Evolutionary conservation across 2,888 invertebrate species (phyloP).

Genomic region (Eueremaeus valkanovi): DNA sequence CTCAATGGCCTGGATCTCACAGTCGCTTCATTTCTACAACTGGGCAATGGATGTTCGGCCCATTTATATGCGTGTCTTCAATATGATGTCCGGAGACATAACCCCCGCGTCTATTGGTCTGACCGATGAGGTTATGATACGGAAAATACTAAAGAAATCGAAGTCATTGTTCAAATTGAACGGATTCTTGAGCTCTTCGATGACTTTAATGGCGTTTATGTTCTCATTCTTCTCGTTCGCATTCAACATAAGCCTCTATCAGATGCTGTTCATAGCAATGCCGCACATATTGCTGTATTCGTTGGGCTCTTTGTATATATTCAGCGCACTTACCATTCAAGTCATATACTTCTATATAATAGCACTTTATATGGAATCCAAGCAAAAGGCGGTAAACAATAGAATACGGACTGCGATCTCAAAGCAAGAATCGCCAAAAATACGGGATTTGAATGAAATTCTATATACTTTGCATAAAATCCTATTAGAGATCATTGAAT

Average conservation of each 20-base stretch:
- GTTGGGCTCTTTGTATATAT: neutral
- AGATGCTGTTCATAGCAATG: neutral
- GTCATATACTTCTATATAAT: slow-evolving; percentile 29
- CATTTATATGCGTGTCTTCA: slow-evolving; percentile 17
- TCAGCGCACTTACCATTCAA: slow-evolving; percentile 3
- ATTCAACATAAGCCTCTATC: neutral
- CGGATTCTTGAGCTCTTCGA: neutral
- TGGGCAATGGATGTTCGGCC: neutral
- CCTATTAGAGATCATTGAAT: neutral
- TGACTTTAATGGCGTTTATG: slow-evolving; percentile 18
- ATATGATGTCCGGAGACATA: slow-evolving; percentile 5
- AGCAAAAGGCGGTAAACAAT: slow-evolving; percentile 12
- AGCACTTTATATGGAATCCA: slow-evolving; percentile 8
- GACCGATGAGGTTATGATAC: neutral
- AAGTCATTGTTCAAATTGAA: neutral
- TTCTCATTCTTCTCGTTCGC: neutral
- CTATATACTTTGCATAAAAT: neutral
- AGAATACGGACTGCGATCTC: neutral
- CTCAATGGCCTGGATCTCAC: neutral
- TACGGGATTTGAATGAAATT: neutral
- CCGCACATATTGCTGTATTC: slow-evolving; percentile 24
- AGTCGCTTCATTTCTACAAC: slow-evolving; percentile 9
- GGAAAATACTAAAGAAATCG: neutral
- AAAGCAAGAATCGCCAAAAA: neutral
- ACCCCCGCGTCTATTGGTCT: slow-evolving; percentile 7